Base-by-base conservation (phyloP, 2,888 invertebrate genomes). In the Himalopsyche tibetana region DNA sequence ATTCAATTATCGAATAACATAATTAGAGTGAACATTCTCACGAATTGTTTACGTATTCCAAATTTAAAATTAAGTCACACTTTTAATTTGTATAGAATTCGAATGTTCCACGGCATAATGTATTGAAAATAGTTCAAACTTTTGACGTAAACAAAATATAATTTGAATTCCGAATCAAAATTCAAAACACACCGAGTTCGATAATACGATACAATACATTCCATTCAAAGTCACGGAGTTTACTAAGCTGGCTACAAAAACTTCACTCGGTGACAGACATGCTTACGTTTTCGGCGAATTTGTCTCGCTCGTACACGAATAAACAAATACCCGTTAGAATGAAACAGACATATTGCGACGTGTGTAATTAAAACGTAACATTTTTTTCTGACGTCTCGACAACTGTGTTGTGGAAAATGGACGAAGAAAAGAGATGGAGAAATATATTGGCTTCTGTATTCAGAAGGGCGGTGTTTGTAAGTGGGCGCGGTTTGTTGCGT, bases 361-460 rank as follows among this genome's bases (percentile, higher is more conserved):
- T 15, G 82, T 40, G 45, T 82, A 51, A 80, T 83, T 56, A 80
- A 80, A 55, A 38, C 63, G 84, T 86, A 19, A 12, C 63, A 42
- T 81, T 86, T 83, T 85, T 86, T 86, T 85, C 12, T 80, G 83
- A 56, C 82, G 63, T 83, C 83, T 81, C 83, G 83, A 82, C 83
- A 55, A 56, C 63, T 11, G 2, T 40, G n/a, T 28, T 38, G 40
- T 69, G 84, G 82, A 84, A 84, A 83, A 51, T 45, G 83, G 36
- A 56, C 79, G 86, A 36, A 15, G 63, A 42, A 86, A 74, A 86
- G 55, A 82, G 84, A 86, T 69, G 56, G 84, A 84, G 36, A 80
- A 63, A 82, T 51, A 84, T 55, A 19, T 56, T 80, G 63, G 82
- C 84, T 82, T 82, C 81, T 79, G 85, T 40, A 42, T 40, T 69